phyloP scores from a whole-genome alignment of 2,888 invertebrate species.

The Acheta domesticus region DNA sequence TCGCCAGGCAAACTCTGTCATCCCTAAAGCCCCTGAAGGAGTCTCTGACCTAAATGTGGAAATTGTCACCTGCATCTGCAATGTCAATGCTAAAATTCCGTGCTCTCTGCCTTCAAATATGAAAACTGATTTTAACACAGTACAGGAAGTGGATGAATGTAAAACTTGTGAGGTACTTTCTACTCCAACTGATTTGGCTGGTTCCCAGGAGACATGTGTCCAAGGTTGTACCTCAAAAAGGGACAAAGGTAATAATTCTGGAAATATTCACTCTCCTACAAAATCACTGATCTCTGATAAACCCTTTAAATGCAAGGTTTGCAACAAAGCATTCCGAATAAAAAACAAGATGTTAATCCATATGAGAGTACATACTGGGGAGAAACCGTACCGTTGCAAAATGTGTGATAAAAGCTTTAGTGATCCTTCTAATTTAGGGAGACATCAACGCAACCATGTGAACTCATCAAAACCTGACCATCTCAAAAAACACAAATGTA shows the following conservation, averaged over 20 bases:
- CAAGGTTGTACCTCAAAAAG: too few relatives aligned
- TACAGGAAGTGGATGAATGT: too few relatives aligned
- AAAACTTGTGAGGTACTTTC: too few relatives aligned
- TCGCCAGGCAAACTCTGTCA: not conserved
- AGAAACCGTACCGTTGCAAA: not conserved
- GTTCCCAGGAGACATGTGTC: too few relatives aligned
- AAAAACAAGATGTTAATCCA: not conserved
- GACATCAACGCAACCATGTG: not conserved
- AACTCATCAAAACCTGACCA: not conserved
- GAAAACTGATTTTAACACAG: too few relatives aligned
- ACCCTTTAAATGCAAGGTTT: too few relatives aligned
- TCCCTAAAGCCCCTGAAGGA: not conserved
- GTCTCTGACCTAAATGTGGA: not conserved
- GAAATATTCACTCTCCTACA: too few relatives aligned
- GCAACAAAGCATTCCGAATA: too few relatives aligned
- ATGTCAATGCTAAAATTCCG: not conserved
- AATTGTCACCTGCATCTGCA: not conserved
- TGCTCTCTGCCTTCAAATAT: not conserved
- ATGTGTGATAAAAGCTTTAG: not conserved
- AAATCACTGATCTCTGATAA: too few relatives aligned
- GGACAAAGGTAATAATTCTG: too few relatives aligned
- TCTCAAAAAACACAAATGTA: not conserved
- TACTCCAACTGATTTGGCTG: too few relatives aligned
- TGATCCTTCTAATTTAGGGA: constrained; percentile 1
- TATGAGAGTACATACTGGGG: not conserved